Conservation (phyloP, 2,797 vertebrate species). For the Alosa sapidissima region DNA sequence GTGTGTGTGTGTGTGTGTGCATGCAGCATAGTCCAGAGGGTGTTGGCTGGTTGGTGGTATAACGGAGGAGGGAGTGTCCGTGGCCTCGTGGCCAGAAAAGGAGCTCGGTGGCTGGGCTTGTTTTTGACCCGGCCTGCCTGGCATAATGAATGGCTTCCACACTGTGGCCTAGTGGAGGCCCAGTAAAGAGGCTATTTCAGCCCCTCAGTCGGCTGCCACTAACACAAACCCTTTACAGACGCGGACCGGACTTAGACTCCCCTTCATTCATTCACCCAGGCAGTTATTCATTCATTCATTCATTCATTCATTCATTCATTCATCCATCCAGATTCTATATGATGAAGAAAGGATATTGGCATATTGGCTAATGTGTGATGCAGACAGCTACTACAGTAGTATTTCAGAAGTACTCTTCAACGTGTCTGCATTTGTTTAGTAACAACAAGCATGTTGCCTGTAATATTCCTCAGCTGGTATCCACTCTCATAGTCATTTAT, state of each 20-base stretch:
- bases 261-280: not conserved
- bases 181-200: slow-evolving; percentile 77
- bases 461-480: no score
- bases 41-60: slow-evolving; percentile 63
- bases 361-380: no score
- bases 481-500: no score
- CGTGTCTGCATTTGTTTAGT: no score
- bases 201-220: slow-evolving; percentile 66
- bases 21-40: slow-evolving; percentile 58
- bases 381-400: no score
- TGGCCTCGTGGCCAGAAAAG: slow-evolving; percentile 66
- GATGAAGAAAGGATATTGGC: no score
- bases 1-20: slow-evolving; percentile 47
- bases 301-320: slow-evolving; percentile 13
- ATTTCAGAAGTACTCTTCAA: no score
- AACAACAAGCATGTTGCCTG: no score
- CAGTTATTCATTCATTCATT: not conserved
- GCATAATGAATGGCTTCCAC: slow-evolving; percentile 81
- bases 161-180: slow-evolving; percentile 70
- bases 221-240: not conserved
- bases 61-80: slow-evolving; percentile 56
- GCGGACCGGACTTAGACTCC: not conserved
- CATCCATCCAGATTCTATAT: not conserved
- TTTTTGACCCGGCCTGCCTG: slow-evolving; percentile 70
- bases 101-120: slow-evolving; percentile 73